Conservation (phyloP, 2,113 vertebrate genomes). For the Caretta caretta region DNA sequence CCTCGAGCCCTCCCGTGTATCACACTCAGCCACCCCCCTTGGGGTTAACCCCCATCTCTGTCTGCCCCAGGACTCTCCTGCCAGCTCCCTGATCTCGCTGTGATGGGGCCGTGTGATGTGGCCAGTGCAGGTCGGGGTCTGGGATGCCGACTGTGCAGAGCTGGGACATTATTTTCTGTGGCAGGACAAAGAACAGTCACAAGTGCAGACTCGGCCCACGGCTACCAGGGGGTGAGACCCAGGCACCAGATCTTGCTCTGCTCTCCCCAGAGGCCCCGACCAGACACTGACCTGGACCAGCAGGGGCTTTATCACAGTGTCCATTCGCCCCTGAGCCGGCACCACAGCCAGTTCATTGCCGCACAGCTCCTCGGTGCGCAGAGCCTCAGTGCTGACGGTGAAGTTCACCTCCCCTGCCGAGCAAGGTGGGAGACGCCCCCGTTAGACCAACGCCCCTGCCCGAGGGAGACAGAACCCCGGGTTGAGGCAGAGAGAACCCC, state of each 20-base stretch:
- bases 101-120: rapidly evolving
- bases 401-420: slow-evolving; percentile 74
- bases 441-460: neutral
- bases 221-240: neutral
- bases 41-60: neutral
- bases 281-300: neutral
- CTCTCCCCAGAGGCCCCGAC: rapidly evolving
- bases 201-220: neutral
- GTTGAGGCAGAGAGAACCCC: too few relatives aligned
- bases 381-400: slow-evolving; percentile 79
- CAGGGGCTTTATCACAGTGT: neutral
- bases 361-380: slow-evolving; percentile 67
- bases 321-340: slow-evolving; percentile 67
- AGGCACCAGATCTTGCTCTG: neutral
- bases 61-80: neutral
- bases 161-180: neutral
- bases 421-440: too few relatives aligned
- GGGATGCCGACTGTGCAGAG: rapidly evolving
- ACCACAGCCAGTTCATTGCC: slow-evolving; percentile 71
- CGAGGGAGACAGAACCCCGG: too few relatives aligned
- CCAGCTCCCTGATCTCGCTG: neutral
- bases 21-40: neutral
- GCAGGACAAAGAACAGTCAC: neutral
- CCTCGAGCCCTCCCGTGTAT: neutral
- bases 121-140: neutral